Evolutionary conservation across 2,888 invertebrate genomes (phyloP).

Genomic region (Drosophila robusta): DNA sequence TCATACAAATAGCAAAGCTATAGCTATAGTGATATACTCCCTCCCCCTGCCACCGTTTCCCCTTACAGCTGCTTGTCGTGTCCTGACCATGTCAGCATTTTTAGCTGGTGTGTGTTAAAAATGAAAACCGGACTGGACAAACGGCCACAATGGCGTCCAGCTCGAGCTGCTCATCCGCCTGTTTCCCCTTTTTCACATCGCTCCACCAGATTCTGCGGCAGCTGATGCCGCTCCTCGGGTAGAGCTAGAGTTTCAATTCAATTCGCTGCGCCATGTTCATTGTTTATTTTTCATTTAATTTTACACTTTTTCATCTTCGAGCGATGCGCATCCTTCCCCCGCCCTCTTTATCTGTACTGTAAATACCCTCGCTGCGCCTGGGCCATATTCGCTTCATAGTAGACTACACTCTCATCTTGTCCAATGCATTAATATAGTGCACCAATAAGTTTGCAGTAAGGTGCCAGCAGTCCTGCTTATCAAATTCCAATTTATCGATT

Average conservation of each 20-base stretch:
- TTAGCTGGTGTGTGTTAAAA: slow-evolving; percentile 67
- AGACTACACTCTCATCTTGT: neutral
- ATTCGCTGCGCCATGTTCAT: slow-evolving; percentile 75
- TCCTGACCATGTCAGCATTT: slow-evolving; percentile 73
- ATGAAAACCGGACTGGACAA: slow-evolving; percentile 64
- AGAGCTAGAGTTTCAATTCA: slow-evolving; percentile 70
- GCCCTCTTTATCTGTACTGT: neutral
- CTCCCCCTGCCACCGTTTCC: neutral
- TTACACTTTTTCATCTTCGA: slow-evolving; percentile 66
- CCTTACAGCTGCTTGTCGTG: slow-evolving; percentile 7
- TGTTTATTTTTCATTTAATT: slow-evolving; percentile 81
- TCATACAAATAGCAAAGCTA: slow-evolving; percentile 62
- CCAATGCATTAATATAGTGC: no score
- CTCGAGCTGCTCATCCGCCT: slow-evolving; percentile 22
- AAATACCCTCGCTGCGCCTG: neutral
- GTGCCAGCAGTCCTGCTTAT: no score
- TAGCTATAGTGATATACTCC: slow-evolving; percentile 31
- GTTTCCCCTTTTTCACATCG: neutral
- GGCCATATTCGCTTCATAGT: slow-evolving; percentile 8
- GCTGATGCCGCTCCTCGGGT: slow-evolving; percentile 13
- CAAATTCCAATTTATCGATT: no score
- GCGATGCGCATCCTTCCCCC: slow-evolving; percentile 11
- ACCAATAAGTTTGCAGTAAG: no score
- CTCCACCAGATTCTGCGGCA: neutral
- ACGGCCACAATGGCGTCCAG: slow-evolving; percentile 25